A percentile compares a stretch with the other conserved stretches of the same genome.
Evolutionary conservation across 2,113 vertebrate species (phyloP).

Genomic region (Albula goreensis): DNA sequence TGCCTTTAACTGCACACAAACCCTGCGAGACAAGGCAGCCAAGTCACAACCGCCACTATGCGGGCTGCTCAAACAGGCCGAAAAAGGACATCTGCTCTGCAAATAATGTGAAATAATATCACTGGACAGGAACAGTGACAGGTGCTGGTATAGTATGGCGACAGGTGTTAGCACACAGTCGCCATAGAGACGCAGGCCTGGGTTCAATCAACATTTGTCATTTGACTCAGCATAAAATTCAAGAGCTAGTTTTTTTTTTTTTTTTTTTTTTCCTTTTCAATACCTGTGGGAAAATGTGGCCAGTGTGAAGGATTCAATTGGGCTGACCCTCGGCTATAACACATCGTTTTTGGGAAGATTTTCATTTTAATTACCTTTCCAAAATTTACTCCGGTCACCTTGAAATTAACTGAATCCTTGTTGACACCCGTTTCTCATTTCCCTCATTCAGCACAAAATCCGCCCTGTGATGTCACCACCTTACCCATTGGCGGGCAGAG

Average conservation of each 20-base stretch:
- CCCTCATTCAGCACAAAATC: not conserved
- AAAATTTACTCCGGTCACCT: not conserved
- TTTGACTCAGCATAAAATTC: too few species aligned
- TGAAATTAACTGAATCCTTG: not conserved
- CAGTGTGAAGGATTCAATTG: not conserved
- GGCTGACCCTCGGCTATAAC: not conserved
- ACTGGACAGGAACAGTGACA: not conserved
- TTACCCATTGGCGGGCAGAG: not conserved
- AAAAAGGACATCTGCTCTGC: not conserved
- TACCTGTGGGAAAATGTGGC: too few species aligned
- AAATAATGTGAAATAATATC: not conserved
- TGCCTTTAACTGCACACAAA: not conserved
- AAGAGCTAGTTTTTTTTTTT: too few species aligned
- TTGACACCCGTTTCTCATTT: not conserved
- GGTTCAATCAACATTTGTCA: too few species aligned
- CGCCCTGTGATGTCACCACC: not conserved
- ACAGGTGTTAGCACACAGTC: too few species aligned
- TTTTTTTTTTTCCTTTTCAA: too few species aligned
- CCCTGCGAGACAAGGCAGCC: not conserved
- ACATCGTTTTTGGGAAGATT: not conserved
- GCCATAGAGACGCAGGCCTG: too few species aligned
- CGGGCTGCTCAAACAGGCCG: not conserved
- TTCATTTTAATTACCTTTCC: not conserved
- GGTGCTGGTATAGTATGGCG: not conserved
- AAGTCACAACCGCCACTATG: not conserved